A percentile compares a stretch with the other conserved stretches of the same genome.
Evolutionary conservation across 2,113 vertebrate species (phyloP).

Genomic region (Melanerpes formicivorus): DNA sequence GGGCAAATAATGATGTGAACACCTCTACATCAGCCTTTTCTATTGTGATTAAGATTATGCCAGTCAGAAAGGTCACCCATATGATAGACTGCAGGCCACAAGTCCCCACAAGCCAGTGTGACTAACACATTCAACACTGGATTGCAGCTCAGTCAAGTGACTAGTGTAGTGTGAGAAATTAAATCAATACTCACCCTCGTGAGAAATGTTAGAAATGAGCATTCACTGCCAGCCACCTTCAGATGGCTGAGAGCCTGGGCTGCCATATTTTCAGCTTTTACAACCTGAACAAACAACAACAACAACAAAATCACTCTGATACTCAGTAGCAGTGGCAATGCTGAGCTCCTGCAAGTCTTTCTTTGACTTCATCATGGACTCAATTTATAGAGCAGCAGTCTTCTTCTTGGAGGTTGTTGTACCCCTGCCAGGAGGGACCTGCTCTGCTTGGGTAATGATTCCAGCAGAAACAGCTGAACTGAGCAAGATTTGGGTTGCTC

Average conservation of each 20-base stretch:
- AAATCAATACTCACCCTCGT: slow-evolving; percentile 36
- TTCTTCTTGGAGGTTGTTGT: background rate
- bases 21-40: background rate
- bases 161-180: slow-evolving; percentile 24
- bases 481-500: background rate
- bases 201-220: slow-evolving; percentile 39
- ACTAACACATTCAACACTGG: background rate
- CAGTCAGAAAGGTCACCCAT: slow-evolving; percentile 38
- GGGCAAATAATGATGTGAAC: background rate
- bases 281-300: background rate
- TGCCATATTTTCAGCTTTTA: background rate
- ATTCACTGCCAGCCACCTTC: background rate
- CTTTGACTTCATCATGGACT: background rate
- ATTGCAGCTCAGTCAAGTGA: slow-evolving; percentile 41
- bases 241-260: background rate
- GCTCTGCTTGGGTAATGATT: background rate
- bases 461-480: background rate
- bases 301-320: background rate
- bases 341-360: background rate
- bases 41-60: background rate
- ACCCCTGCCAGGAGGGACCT: background rate
- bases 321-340: background rate
- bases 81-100: slow-evolving; percentile 17
- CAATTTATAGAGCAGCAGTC: background rate
- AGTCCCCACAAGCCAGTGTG: background rate